Evolutionary conservation across 2,888 invertebrate genomes (phyloP).

Genomic region (Tromatobia lineatoria): DNA sequence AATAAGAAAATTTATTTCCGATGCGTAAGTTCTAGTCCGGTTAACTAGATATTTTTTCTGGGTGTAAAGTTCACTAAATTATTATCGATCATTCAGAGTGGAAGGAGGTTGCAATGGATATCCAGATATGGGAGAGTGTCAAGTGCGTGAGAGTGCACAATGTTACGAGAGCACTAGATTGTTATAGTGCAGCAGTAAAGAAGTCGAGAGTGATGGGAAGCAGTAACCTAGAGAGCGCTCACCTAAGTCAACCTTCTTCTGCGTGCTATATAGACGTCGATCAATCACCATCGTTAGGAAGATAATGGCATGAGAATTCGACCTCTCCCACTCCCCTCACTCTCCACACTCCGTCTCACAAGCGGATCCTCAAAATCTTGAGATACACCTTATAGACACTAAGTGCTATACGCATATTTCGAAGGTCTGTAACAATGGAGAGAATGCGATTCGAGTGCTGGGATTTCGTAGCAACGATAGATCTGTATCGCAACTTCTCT

Average conservation of each 20-base stretch:
- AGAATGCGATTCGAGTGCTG: constrained; percentile 50
- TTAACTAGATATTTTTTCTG: too few species aligned
- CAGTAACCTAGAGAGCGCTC: not conserved
- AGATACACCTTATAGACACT: constrained; percentile 30
- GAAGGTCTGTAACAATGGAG: constrained; percentile 67
- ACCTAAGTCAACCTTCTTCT: constrained; percentile 24
- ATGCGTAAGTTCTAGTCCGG: too few species aligned
- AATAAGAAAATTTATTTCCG: too few species aligned
- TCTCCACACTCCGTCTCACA: not conserved
- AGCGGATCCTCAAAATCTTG: constrained; percentile 59
- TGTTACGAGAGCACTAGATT: constrained; percentile 14
- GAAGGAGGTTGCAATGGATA: not conserved
- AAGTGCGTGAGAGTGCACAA: constrained; percentile 13
- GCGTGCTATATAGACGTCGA: constrained; percentile 55
- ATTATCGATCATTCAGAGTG: not conserved
- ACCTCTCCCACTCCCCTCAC: constrained; percentile 44
- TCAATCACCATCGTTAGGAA: constrained; percentile 67
- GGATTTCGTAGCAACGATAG: constrained; percentile 65
- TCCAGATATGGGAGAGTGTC: not conserved
- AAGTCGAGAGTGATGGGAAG: not conserved
- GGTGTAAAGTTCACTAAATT: not conserved
- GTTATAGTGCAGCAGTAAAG: not conserved
- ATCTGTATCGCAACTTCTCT: constrained; percentile 57
- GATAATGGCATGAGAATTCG: constrained; percentile 66
- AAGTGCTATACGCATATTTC: constrained; percentile 61